Conservation (phyloP, 2,797 vertebrate genomes). For the Enteromius argenteus region DNA sequence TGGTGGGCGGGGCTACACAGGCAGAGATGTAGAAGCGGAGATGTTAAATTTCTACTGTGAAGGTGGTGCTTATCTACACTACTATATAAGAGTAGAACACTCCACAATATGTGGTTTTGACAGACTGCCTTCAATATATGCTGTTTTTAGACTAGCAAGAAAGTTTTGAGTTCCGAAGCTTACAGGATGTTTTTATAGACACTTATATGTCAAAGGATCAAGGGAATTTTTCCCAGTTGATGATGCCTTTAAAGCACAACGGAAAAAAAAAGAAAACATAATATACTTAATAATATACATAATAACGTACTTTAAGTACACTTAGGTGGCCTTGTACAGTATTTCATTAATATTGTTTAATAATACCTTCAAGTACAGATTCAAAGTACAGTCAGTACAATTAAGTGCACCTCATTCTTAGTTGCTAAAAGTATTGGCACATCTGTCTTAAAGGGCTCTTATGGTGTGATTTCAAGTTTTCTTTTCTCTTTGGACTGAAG, state of each 20-base stretch:
- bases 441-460: neutral
- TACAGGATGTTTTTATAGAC: too few relatives aligned
- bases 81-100: too few relatives aligned
- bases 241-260: neutral
- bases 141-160: neutral
- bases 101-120: neutral
- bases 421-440: neutral
- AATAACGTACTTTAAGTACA: neutral
- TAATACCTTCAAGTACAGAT: neutral
- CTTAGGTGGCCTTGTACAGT: neutral
- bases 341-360: neutral
- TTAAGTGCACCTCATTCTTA: neutral
- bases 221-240: neutral
- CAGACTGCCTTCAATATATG: neutral
- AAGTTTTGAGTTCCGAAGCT: neutral
- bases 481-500: too few relatives aligned
- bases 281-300: too few relatives aligned
- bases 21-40: too few relatives aligned
- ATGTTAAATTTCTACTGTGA: too few relatives aligned
- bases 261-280: neutral
- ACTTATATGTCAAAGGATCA: too few relatives aligned
- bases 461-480: too few relatives aligned
- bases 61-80: too few relatives aligned
- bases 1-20: too few relatives aligned
- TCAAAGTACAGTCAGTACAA: neutral